Base-by-base conservation (phyloP, 2,888 invertebrate species). In the Nomada flava region DNA sequence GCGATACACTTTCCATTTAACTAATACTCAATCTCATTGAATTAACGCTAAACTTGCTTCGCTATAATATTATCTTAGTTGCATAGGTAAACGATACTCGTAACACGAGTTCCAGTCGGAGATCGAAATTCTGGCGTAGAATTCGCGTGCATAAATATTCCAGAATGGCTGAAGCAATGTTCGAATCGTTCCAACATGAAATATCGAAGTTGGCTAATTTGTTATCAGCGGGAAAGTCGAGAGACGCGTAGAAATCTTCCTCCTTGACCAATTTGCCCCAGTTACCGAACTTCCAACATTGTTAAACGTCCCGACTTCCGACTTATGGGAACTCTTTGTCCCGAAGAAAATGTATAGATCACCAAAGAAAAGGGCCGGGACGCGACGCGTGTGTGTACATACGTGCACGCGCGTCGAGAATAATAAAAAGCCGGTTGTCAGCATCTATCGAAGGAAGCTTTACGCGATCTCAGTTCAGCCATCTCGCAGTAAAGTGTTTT, bases 341-440 rank as follows among this genome's bases (percentile, higher is more conserved):
- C 47, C 85, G 80, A 88, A 85, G 89, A 90, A 89, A 89, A 88
- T 80, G 88, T 88, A 92, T 92, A 90, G 91, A 92, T 92, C 91
- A 90, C 82, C 20, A 76, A 57, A 7, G 73, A 78, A 82, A 67
- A 63, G 63, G 78, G 72, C 65, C 79, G n/a, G 52, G n/a, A 5
- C n/a, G 5, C 20, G 78, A 63, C 79, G 75, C 77, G 77, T 76
- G 59, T 50, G 77, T 76, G 79, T 83, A 85, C 72, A 71, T 80
- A 65, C 74, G 86, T n/a, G 79, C 82, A 86, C 72, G 73, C 80
- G 63, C 75, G 86, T n/a, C 44, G 72, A 47, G 86, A 87, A 86
- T 87, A 86, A 86, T 86, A 86, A 87, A 83, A 76, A 47, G 75
- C 57, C 76, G 74, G 71, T 81, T 76, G 74, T 77, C 75, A 71